Evolutionary conservation across 1,140 invertebrate species (phyloP), one percentile per base, ranked within the genome.

Genomic region (Globodera ellingtonae): DNA sequence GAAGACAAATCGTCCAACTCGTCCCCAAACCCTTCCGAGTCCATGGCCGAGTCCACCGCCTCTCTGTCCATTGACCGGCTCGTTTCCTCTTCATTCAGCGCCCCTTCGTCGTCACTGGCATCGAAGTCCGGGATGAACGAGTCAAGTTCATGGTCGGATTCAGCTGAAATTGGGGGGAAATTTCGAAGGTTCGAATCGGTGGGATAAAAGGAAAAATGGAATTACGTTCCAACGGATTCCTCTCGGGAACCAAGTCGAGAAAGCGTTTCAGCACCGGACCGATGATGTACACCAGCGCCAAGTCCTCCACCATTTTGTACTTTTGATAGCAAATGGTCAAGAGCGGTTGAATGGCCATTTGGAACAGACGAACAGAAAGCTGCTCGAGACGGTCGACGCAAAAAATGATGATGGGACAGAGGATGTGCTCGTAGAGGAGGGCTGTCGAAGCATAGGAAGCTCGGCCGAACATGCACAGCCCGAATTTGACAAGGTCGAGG

Each of bases 151-250:
- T 46, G 48, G 24, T 83, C 82, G 35, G 80, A 81, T 46, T 48
- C 50, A 21, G 50, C 82, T 84, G 15, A 7, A 69, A 81, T 65
- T 78, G 15, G 66, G 59, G n/a, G 21, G 7, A 4, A 21, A 35
- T 72, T 35, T 52, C 5, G 7, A 10, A 15, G 15, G 35, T 35
- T n/a, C 47, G 24, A 47, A 56, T 75, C 9, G 35, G 6, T 48
- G 44, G 10, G 13, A 35, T n/a, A n/a, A n/a, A n/a, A n/a, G n/a
- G n/a, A n/a, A n/a, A n/a, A n/a, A n/a, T 35, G 46, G 48, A 35
- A 79, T 72, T 75, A 88, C 86, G 81, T 52, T 78, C 82, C 69
- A 87, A 86, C 18, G 87, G 87, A 79, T 85, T 88, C 46, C 81
- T 82, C 71, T 87, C 81, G 6, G 86, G 86, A 21, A 87, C 78